Evolutionary conservation across 2,888 invertebrate species (phyloP), one percentile per base, ranked within the genome.

Genomic region (Tetrapedia diversipes): DNA sequence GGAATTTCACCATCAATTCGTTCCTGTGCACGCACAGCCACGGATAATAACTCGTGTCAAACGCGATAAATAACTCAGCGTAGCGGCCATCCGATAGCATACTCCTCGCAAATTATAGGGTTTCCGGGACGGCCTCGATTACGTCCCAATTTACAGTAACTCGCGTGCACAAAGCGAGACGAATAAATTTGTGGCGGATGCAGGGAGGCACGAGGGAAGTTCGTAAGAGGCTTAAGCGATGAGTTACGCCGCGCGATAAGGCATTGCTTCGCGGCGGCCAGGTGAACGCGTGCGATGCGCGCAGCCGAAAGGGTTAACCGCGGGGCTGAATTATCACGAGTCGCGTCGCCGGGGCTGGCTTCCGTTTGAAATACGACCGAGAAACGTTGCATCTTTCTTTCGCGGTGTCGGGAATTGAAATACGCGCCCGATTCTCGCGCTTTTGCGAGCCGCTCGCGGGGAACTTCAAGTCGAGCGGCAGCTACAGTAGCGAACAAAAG

Each of bases 221-320:
- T 29, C 32, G 60, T 51, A 60, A 68, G 60, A 68, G 51, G 61
- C 51, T 68, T 68, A 68, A 10, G 34, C 41, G 51, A 39, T 51
- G 60, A 68, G 10, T 68, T 51, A 60, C 32, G 34, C 34, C 32
- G 0, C 2, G 49, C 47, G 29, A 57, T 57, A 67, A 59, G 34
- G 59, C 47, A 67, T 39, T 59, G 22, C 47, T 19, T 16, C 27
- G 19, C 14, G 11, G n/a, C 14, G 59, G 37, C 16, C 29, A 34
- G 32, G 32, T n/a, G 22, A 39, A 39, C 27, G 51, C 32, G 39
- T 11, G 22, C 32, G 22, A 53, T 22, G 43, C n/a, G 19, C 43
- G 43, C 43, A 34, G 22, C 22, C 54, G 29, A 67, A 53, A 11
- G 67, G 67, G 56, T 67, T 49, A 49, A 59, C 56, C 71, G 61